Percentiles rank a stretch among this genome's conserved stretches.
These are phyloP conservation scores for Lycaena phlaeas DNA, from an alignment of 2,888 invertebrate species.

Conservation along the genomic window DNA sequence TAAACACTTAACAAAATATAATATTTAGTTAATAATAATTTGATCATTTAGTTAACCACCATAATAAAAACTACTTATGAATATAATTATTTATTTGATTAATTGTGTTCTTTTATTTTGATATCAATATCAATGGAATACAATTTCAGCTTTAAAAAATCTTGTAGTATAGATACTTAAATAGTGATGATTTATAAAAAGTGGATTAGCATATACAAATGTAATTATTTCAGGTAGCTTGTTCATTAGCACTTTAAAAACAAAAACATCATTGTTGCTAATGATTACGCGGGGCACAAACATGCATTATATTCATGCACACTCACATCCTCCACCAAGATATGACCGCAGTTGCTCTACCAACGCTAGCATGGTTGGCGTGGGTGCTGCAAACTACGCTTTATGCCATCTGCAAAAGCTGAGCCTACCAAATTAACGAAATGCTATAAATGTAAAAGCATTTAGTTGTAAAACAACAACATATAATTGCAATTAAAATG, in stretches of 20 bases:
- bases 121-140: too few relatives aligned
- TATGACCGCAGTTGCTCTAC: constrained; percentile 69
- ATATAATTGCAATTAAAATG: too few relatives aligned
- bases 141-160: too few relatives aligned
- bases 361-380: constrained; percentile 70
- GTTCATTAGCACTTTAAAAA: background rate
- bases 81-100: too few relatives aligned
- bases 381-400: constrained; percentile 55
- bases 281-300: constrained; percentile 22
- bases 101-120: too few relatives aligned
- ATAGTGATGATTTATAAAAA: background rate
- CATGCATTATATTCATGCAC: constrained; percentile 35
- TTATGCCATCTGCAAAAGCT: constrained; percentile 68
- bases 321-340: constrained; percentile 71
- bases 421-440: constrained; percentile 33
- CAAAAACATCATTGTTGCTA: background rate
- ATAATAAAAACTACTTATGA: too few relatives aligned
- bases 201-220: background rate
- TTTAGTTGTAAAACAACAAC: too few relatives aligned
- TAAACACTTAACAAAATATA: too few relatives aligned
- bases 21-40: too few relatives aligned
- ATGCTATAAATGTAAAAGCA: too few relatives aligned
- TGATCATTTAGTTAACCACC: too few relatives aligned
- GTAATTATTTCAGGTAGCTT: background rate
- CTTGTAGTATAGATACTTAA: too few relatives aligned